Conservation (phyloP, 2,888 invertebrate species). For the Vannuccia rotundouncinata region DNA sequence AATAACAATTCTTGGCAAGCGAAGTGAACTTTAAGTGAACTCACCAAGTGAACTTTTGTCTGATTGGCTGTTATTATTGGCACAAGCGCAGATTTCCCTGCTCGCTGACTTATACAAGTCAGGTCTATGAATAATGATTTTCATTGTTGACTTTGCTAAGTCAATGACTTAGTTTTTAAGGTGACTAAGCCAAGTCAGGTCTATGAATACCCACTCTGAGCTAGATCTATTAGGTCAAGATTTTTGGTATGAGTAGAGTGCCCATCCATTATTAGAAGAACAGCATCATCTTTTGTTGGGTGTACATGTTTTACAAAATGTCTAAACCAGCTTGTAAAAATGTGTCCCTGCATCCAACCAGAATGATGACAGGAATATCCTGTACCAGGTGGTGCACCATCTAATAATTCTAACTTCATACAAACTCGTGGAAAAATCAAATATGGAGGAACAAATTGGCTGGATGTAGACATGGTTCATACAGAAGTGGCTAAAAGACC, state of each 20-base stretch:
- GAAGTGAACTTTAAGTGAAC: no score
- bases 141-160: no score
- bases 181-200: not conserved
- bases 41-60: no score
- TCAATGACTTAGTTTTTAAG: not conserved
- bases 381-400: slow-evolving; percentile 1
- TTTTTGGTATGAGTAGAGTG: slow-evolving; percentile 18
- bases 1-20: no score
- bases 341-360: slow-evolving; percentile 8
- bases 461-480: not conserved
- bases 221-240: slow-evolving; percentile 1
- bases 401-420: not conserved
- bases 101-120: not conserved
- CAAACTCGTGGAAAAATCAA: slow-evolving; percentile 12
- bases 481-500: slow-evolving; percentile 2
- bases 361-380: slow-evolving; percentile 12
- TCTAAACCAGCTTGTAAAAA: slow-evolving; percentile 10
- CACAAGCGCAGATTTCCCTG: not conserved
- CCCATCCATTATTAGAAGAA: slow-evolving; percentile 21
- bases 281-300: not conserved
- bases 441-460: slow-evolving; percentile 12
- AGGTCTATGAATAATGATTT: not conserved
- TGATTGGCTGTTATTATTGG: not conserved
- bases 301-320: slow-evolving; percentile 3
- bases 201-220: no score